Percentiles rank a stretch among this genome's conserved stretches.
Conservation (phyloP, 2,797 vertebrate genomes). For the Tauraco hartlaubi region DNA sequence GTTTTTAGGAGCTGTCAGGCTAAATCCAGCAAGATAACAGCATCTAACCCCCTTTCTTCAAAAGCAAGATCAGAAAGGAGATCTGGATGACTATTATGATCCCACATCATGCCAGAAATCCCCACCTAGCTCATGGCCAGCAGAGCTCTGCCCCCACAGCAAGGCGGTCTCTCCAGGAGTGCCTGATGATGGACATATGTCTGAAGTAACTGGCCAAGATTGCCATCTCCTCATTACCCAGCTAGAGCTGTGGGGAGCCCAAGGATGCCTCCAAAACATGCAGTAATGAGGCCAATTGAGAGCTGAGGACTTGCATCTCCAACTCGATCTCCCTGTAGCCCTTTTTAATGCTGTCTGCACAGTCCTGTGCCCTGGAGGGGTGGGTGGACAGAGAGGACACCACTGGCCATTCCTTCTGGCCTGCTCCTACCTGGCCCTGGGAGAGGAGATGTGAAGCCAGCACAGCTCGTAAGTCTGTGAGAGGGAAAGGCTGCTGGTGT, state of each 20-base stretch:
- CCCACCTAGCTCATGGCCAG: rapidly evolving
- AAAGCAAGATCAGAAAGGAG: not conserved
- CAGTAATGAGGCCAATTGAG: not conserved
- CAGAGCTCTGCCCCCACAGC: not conserved
- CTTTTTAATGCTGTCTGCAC: not conserved
- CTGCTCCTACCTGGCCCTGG: not conserved
- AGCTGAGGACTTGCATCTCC: not conserved
- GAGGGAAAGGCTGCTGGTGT: not conserved
- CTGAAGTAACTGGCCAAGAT: not conserved
- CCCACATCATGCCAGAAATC: not conserved
- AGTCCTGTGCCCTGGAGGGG: not conserved
- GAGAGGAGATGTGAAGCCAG: not conserved
- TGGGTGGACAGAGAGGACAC: not conserved
- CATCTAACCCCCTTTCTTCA: not conserved
- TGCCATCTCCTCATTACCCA: not conserved
- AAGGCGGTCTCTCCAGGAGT: not conserved
- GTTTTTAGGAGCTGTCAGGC: not conserved
- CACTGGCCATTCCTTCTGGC: not conserved
- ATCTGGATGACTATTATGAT: not conserved
- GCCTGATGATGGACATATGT: not conserved
- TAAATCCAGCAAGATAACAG: not conserved
- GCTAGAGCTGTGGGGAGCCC: not conserved
- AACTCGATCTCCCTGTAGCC: not conserved
- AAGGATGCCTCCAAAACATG: not conserved
- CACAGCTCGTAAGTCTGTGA: not conserved